Percentiles rank a stretch among this genome's conserved stretches.
phyloP scores from a whole-genome alignment of 2,888 invertebrate genomes.

The Andrena bicolor region DNA sequence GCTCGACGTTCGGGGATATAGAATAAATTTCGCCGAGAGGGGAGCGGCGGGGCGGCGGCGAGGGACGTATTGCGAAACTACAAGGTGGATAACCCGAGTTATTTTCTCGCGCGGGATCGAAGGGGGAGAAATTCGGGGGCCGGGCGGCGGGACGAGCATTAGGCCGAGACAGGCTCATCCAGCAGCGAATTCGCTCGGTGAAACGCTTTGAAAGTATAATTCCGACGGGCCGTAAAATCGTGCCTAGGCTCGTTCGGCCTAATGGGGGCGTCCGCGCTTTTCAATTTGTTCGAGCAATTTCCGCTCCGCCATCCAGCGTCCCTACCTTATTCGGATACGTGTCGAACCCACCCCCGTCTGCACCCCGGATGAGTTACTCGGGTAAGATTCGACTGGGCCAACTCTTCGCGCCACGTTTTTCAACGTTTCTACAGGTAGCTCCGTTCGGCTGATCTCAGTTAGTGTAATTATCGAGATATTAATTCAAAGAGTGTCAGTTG shows the following conservation, averaged over 20 bases:
- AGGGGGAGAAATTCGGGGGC: neutral
- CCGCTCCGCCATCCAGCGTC: conserved; percentile 30
- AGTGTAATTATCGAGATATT: neutral
- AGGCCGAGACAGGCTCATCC: neutral
- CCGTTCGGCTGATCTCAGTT: too few species aligned
- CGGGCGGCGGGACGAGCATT: neutral
- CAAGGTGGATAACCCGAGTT: neutral
- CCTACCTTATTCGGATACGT: conserved; percentile 24
- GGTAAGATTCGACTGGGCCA: conserved; percentile 21
- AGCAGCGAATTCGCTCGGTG: conserved; percentile 6
- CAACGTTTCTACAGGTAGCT: neutral
- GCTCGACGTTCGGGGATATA: neutral
- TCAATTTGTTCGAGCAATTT: conserved; percentile 66
- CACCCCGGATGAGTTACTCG: conserved; percentile 3
- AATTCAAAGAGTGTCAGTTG: neutral
- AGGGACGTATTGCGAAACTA: neutral
- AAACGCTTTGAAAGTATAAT: conserved; percentile 62
- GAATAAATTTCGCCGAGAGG: conserved; percentile 1
- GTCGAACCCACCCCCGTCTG: neutral
- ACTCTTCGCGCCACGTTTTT: neutral
- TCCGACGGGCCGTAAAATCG: conserved; percentile 50
- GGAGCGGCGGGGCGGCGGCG: neutral
- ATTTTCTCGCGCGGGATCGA: neutral
- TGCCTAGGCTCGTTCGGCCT: conserved; percentile 49
- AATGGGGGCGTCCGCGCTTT: conserved; percentile 59